Percentiles rank a stretch among this genome's conserved stretches.
phyloP scores from a whole-genome alignment of 37 sponge, comb jelly and placozoan genomes.

The Beroe forskalii region DNA sequence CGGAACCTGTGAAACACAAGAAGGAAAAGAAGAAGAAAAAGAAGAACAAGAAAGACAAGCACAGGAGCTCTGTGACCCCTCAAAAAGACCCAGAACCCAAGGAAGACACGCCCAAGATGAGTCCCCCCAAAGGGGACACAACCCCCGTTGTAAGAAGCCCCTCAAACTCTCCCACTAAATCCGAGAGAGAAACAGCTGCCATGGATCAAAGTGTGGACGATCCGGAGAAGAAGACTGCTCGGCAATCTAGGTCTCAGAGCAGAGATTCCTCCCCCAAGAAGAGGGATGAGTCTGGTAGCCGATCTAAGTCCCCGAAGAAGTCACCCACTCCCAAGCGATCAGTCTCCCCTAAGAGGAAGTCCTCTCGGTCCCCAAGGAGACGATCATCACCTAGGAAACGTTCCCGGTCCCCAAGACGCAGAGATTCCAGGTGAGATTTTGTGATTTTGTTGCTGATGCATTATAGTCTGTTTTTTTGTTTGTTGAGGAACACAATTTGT shows the following conservation, averaged over 20 bases:
- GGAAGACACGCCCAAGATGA: slow-evolving; percentile 3
- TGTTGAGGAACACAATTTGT: too few relatives aligned
- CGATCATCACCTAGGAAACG: slow-evolving; percentile 45
- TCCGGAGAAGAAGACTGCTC: background rate
- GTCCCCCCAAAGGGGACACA: slow-evolving; percentile 1
- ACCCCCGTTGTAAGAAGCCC: slow-evolving; percentile 29
- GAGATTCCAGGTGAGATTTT: slow-evolving; percentile 52
- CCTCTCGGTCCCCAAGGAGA: slow-evolving; percentile 2
- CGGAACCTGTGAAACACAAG: slow-evolving; percentile 50
- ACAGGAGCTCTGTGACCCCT: background rate
- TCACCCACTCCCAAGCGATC: slow-evolving; percentile 1
- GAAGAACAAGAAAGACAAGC: slow-evolving; percentile 56
- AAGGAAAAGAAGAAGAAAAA: slow-evolving; percentile 52
- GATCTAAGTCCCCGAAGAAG: slow-evolving; percentile 41
- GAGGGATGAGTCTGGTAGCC: background rate
- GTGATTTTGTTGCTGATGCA: too few relatives aligned
- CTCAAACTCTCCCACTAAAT: slow-evolving; percentile 46
- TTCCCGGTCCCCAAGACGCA: background rate
- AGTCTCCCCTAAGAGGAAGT: background rate
- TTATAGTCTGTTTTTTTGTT: too few relatives aligned
- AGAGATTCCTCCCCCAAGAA: slow-evolving; percentile 26
- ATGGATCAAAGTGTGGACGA: background rate
- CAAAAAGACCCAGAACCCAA: slow-evolving; percentile 40
- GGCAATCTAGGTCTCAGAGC: background rate
- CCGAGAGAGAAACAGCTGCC: background rate